These are phyloP conservation scores for Austrofundulus limnaeus DNA, from an alignment of 2,113 vertebrate species.

Conservation along the genomic window DNA sequence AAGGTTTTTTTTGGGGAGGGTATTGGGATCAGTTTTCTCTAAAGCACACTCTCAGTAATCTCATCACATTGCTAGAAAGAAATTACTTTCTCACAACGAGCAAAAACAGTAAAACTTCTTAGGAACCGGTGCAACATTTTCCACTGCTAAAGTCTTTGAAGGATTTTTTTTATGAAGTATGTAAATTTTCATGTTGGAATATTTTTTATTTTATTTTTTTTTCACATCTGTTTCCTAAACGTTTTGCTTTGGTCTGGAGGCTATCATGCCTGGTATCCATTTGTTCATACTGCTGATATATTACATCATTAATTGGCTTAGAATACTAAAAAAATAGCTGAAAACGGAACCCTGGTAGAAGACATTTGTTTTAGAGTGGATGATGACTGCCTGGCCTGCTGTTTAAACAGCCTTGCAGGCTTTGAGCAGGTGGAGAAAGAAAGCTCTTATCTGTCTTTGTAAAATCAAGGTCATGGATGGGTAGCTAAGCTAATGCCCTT, in stretches of 20 bases:
- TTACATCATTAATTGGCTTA: slow-evolving; percentile 66
- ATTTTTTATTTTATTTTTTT: no score
- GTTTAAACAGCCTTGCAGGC: slow-evolving; percentile 67
- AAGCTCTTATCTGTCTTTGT: slow-evolving; percentile 71
- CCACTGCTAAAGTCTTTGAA: slow-evolving; percentile 17
- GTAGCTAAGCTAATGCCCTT: slow-evolving; percentile 73
- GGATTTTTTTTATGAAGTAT: slow-evolving; percentile 9
- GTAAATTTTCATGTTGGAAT: no score
- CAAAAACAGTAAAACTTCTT: slow-evolving; percentile 32
- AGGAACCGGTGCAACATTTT: slow-evolving; percentile 20
- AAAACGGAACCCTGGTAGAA: slow-evolving; percentile 45
- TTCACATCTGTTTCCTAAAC: slow-evolving; percentile 12
- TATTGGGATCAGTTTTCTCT: slow-evolving; percentile 48
- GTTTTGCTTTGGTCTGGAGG: slow-evolving; percentile 35
- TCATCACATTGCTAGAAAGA: slow-evolving; percentile 43
- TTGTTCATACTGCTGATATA: slow-evolving; percentile 46
- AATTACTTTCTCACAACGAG: slow-evolving; percentile 43
- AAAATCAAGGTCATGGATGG: slow-evolving; percentile 77
- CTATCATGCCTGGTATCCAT: slow-evolving; percentile 30
- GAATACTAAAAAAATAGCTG: slow-evolving; percentile 44
- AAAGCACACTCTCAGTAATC: slow-evolving; percentile 27
- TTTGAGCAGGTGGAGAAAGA: slow-evolving; percentile 70
- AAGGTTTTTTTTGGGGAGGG: slow-evolving; percentile 28
- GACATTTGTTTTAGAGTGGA: slow-evolving; percentile 66
- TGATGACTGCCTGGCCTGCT: slow-evolving; percentile 58